A percentile compares a stretch with the other conserved stretches of the same genome.
Conservation (phyloP, 2,888 invertebrate genomes). For the Bugulina stolonifera region DNA sequence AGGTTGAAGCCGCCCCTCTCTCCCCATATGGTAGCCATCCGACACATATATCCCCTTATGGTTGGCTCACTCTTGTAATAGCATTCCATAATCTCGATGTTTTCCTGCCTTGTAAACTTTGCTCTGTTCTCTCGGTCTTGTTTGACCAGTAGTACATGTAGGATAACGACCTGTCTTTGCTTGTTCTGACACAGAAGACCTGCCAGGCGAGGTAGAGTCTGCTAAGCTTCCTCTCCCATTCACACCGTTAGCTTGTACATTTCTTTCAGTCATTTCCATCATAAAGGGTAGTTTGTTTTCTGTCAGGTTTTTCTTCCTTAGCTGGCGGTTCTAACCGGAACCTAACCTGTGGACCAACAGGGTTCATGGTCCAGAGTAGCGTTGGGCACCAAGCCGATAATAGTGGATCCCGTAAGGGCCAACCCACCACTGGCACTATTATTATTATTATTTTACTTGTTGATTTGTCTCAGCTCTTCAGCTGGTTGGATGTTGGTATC, state of each 20-base stretch:
- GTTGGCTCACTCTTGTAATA: not conserved
- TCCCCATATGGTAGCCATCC: too few relatives aligned
- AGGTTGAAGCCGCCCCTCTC: not conserved
- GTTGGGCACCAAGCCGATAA: too few relatives aligned
- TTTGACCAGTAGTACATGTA: not conserved
- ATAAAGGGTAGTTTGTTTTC: not conserved
- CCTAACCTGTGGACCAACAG: constrained; percentile 18
- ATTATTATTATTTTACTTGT: constrained; percentile 4
- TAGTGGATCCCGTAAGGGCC: not conserved
- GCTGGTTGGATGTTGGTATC: too few relatives aligned
- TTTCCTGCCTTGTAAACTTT: not conserved
- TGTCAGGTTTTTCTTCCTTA: constrained; percentile 15
- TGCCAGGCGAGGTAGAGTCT: not conserved
- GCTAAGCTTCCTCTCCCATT: constrained; percentile 4
- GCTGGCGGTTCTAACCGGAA: constrained; percentile 15
- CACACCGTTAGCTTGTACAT: not conserved
- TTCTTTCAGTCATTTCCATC: not conserved
- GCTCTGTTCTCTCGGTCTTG: not conserved
- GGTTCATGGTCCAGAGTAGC: too few relatives aligned
- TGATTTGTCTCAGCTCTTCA: too few relatives aligned
- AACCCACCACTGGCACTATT: not conserved
- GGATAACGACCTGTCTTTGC: not conserved
- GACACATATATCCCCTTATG: not conserved
- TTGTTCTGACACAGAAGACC: not conserved
- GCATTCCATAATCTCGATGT: constrained; percentile 11